Evolutionary conservation across 2,113 vertebrate species (phyloP), one percentile per base, ranked within the genome.

Genomic region (Calidris pugnax): DNA sequence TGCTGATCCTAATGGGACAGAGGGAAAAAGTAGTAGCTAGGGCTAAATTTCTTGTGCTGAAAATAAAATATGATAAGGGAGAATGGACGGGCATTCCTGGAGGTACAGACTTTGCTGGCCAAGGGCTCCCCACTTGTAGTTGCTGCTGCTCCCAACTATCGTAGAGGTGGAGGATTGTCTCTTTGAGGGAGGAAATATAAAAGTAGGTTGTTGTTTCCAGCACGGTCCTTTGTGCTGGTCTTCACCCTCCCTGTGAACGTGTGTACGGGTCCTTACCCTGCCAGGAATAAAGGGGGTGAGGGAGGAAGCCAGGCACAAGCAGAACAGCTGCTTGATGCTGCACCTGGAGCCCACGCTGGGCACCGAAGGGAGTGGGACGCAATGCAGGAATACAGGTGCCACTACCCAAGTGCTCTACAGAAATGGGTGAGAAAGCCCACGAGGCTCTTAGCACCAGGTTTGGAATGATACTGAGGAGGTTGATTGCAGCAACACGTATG

Each of bases 271-370:
- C 33, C 67, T 43, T 19, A 55, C 17, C 27, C 45, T 7, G 10
- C 16, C 12, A 30, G 51, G n/a, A 68, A 17, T 24, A 57, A 60
- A 47, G 0, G 1, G 37, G 53, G 33, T 55, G 80, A 74, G 55
- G 59, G 55, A 89, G 37, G 55, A 26, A 86, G 50, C 56, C 66
- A 39, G 0, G 0, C 7, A 19, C 2, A 6, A 71, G n/a, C 3
- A 1, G 53, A 73, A 24, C 39, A 66, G 60, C 17, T 0, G 8
- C 47, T 68, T 4, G 5, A 24, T 48, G 50, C 71, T 56, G 41
- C 30, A 4, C 14, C 47, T 53, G 39, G 43, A 45, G n/a, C 16
- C 35, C 0, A 0, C 0, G 0, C 20, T 69, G 37, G 57, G 47
- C 17, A 50, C 3, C 8, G 53, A 76, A 69, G n/a, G n/a, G 28